Base-by-base conservation (phyloP, 2,113 vertebrate species). In the Sporophila hypoxantha region DNA sequence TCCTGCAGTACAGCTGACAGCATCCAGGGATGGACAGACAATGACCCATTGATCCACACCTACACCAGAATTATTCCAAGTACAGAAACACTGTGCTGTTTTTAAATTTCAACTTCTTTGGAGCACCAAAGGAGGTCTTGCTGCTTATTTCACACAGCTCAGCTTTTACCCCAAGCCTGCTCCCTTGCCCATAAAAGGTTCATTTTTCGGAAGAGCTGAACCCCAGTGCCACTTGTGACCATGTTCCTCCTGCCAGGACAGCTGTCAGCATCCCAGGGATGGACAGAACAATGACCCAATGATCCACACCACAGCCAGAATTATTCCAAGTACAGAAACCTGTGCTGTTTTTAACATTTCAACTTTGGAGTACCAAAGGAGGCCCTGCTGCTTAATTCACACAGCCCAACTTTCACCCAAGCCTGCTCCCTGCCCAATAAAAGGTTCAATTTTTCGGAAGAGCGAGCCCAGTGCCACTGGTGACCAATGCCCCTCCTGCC, bases 1-100 rank as follows among this genome's bases (percentile, higher is more conserved):
- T 27, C 36, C n/a, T 50, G 36, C 55, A 67, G 75, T 39, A 52
- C 59, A 30, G 12, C 10, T 60, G n/a, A 57, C 59, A 87, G 49
- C 5, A 62, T 3, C 81, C 59, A 71, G 23, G 36, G 55, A 56
- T 61, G 12, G 36, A 47, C 39, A 0, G 7, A 83, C 84, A 69
- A 16, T 0, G 23, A 69, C 3, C n/a, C n/a, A n/a, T n/a, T n/a
- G n/a, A n/a, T n/a, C 47, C 37, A 39, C n/a, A 62, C 5, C 14
- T n/a, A 22, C 60, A 52, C n/a, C 29, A 22, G 14, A 30, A 53
- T 37, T 4, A 34, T 16, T 19, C 20, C 19, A 75, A 67, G 21
- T 0, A 16, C 37, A 80, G 32, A 39, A 77, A 75, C 36, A 61
- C n/a, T 11, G 13, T n/a, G n/a, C n/a, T n/a, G n/a, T n/a, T n/a